Base-by-base conservation (phyloP, 1,140 invertebrate species). In the Scylla paramamosain region DNA sequence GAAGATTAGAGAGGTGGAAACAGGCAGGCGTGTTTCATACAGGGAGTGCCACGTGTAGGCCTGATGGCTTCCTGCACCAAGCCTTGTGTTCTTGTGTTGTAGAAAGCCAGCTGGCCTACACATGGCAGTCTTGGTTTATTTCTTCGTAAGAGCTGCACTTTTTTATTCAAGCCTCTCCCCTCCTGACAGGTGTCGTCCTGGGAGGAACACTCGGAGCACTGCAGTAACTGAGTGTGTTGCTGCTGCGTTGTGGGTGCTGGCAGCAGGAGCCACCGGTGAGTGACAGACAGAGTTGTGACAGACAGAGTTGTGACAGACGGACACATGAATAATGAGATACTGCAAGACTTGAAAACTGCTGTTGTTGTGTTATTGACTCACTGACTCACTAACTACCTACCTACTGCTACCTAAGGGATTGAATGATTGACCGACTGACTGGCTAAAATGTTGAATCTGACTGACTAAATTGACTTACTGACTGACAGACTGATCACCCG, bases 151-250 rank as follows among this genome's bases (percentile, higher is more conserved):
- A 1, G 1, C 39, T 39, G 39, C 39, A 39, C 39, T 39, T 6
- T 39, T 39, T 39, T 6, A 39, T 39, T 39, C 39, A 39, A 90
- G 4, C 25, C 14, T 48, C 39, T n/a, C n/a, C 20, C 20, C 67
- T 25, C 67, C 96, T 97, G 97, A 25, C 96, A 98, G 98, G 98
- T 98, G 87, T 97, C 98, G 91, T 98, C 98, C 20, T 98, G 98
- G 98, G 98, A 98, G 96, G 98, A 98, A 94, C 98, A 98, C 97
- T 98, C 98, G n/a, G 98, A 98, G 97, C 97, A 98, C 94, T 98
- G 98, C 97, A 98, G 98, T 10, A 98, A 98, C 96, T 98, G 97
- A 97, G 20, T 88, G 84, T 7, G 20, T 12, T 20, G 39, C 46
- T 20, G 45, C 3, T 14, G n/a, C n/a, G 84, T 8, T 95, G 52